Conservation (phyloP, 2,888 invertebrate species). For the Imbricaverruca yamaguchii region DNA sequence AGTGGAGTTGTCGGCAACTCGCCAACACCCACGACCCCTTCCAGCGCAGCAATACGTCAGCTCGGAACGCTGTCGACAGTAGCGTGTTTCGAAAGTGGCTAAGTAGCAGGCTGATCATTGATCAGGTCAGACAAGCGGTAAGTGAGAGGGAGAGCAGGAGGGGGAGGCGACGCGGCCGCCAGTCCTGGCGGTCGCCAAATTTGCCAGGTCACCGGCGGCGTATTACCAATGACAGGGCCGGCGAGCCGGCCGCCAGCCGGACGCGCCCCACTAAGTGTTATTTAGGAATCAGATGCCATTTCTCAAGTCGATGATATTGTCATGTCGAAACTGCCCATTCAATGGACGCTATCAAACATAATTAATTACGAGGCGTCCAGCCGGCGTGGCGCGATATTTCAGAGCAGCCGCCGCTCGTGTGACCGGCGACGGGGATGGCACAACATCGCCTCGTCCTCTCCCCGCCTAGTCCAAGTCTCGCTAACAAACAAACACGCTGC, state of each 20-base stretch:
- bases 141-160: too few species aligned
- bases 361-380: not conserved
- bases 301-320: not conserved
- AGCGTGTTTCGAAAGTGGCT: too few species aligned
- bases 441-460: not conserved
- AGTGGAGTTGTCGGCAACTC: too few species aligned
- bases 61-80: too few species aligned
- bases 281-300: not conserved
- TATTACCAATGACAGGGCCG: slow-evolving; percentile 3
- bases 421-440: not conserved
- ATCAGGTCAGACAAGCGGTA: too few species aligned
- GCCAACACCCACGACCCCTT: too few species aligned
- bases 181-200: not conserved
- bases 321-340: not conserved
- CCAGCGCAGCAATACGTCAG: too few species aligned
- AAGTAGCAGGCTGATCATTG: too few species aligned
- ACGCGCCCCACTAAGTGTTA: not conserved
- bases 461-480: not conserved
- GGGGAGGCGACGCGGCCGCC: too few species aligned
- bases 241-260: not conserved
- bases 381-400: not conserved
- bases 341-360: not conserved
- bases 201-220: not conserved
- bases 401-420: not conserved
- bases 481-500: not conserved